Evolutionary conservation across 2,888 invertebrate genomes (phyloP).

Genomic region (Tenthredo amoena): DNA sequence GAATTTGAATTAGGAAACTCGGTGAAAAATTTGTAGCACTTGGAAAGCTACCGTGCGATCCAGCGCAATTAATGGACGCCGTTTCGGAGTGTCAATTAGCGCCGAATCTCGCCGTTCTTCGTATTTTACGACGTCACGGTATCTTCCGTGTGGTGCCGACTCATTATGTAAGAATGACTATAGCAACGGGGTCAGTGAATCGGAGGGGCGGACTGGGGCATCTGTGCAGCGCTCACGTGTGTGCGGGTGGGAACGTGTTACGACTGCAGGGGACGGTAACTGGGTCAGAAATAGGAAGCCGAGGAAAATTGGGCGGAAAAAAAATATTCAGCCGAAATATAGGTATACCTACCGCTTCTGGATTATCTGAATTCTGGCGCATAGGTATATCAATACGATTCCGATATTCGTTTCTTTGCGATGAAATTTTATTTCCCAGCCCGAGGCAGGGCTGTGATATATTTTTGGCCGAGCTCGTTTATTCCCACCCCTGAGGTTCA

Average conservation of each 20-base stretch:
- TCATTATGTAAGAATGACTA: slow-evolving; percentile 9
- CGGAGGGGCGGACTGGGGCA: background rate
- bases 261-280: slow-evolving; percentile 32
- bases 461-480: background rate
- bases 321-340: background rate
- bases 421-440: slow-evolving; percentile 1
- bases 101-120: background rate
- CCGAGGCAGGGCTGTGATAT: background rate
- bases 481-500: background rate
- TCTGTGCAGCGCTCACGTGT: background rate
- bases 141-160: slow-evolving; percentile 4
- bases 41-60: background rate
- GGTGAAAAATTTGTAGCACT: background rate
- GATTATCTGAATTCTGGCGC: background rate
- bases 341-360: background rate
- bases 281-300: slow-evolving; percentile 30
- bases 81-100: slow-evolving; percentile 34
- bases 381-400: background rate
- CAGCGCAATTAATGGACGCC: background rate
- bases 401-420: background rate
- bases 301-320: background rate
- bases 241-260: background rate
- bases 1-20: background rate
- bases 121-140: background rate
- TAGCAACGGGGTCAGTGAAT: slow-evolving; percentile 17